Base-by-base conservation (phyloP, 2,113 vertebrate genomes). In the Redunca redunca region DNA sequence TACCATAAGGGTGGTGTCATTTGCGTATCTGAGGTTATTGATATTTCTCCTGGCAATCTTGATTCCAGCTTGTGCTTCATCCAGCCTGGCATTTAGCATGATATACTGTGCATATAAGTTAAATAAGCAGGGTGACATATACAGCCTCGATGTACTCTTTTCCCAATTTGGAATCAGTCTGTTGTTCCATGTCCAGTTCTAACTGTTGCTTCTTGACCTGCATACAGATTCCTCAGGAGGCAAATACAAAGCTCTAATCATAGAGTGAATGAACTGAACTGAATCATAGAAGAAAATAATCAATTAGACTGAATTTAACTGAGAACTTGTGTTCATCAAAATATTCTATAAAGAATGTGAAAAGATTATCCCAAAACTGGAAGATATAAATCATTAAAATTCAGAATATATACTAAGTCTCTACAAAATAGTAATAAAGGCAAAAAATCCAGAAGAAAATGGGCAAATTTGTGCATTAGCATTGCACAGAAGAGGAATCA, bases 351-450 rank as follows among this genome's bases (percentile, higher is more conserved):
- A 91, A 80, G 13, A 50, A 62, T 1, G 0, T 88, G 46, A 86
- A 74, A 95, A 96, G 7, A 88, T 19, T 50, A 85, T 6, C 17
- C 16, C 50, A 95, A 74, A 96, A 33, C 46, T 81, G 52, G n/a
- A 83, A 90, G 11, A 53, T 46, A 50, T 30, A 36, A 30, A 80
- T 40, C 40, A 80, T 67, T 81, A 81, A 93, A 64, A 78, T 74
- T 8, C 5, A 84, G 40, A 90, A 30, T 53, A 77, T 53, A 30
- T 19, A 52, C 50, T 52, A n/a, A 82, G 46, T 46, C 55, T 46
- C 50, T 93, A 62, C 40, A 80, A 89, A 87, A 92, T 2, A 96
- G 67, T 58, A 90, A 84, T 40, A 46, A 95, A 67, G 46, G 48
- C 14, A 82, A 91, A 89, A 2, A 58, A 43, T 77, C 16, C 3